Evolutionary conservation across 2,888 invertebrate genomes (phyloP).

Genomic region (Caenorhabditis panamensis): DNA sequence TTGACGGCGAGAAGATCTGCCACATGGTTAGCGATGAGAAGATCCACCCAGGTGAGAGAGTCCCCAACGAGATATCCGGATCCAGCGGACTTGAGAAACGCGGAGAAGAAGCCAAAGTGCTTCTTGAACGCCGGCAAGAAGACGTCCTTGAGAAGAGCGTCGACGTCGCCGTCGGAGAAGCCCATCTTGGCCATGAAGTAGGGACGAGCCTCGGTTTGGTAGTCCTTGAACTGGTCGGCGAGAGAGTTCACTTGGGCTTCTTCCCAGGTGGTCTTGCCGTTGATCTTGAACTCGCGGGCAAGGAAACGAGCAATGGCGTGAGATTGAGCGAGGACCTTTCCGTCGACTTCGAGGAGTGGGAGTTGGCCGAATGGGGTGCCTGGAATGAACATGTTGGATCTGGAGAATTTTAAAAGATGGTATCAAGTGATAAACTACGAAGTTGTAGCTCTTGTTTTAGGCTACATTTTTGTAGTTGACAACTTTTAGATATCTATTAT

Average conservation of each 20-base stretch:
- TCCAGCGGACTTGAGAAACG: slow-evolving; percentile 67
- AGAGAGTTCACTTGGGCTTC: slow-evolving; percentile 69
- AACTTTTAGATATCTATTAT: too few species aligned
- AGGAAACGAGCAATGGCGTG: slow-evolving; percentile 70
- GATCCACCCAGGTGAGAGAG: slow-evolving; percentile 73
- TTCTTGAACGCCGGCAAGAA: slow-evolving; percentile 73
- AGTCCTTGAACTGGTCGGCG: slow-evolving; percentile 72
- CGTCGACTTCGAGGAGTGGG: slow-evolving; percentile 73
- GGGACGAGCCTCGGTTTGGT: slow-evolving; percentile 58
- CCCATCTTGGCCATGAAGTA: slow-evolving; percentile 63
- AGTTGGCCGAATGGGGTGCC: slow-evolving; percentile 73
- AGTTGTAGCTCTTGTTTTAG: too few species aligned
- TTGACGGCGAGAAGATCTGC: slow-evolving; percentile 64
- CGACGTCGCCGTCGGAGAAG: slow-evolving; percentile 65
- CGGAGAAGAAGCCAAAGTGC: slow-evolving; percentile 69
- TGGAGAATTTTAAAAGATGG: too few species aligned
- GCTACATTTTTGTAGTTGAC: too few species aligned
- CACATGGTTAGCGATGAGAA: slow-evolving; percentile 72
- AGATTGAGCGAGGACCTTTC: slow-evolving; percentile 68
- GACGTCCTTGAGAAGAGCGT: slow-evolving; percentile 57
- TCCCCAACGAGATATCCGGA: slow-evolving; percentile 72
- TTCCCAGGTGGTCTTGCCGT: slow-evolving; percentile 70
- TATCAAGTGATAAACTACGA: too few species aligned
- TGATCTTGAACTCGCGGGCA: slow-evolving; percentile 64
- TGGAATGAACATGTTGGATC: slow-evolving; percentile 35